Evolutionary conservation across 2,888 invertebrate genomes (phyloP), one percentile per base, ranked within the genome.

Genomic region (Polyploca ridens): DNA sequence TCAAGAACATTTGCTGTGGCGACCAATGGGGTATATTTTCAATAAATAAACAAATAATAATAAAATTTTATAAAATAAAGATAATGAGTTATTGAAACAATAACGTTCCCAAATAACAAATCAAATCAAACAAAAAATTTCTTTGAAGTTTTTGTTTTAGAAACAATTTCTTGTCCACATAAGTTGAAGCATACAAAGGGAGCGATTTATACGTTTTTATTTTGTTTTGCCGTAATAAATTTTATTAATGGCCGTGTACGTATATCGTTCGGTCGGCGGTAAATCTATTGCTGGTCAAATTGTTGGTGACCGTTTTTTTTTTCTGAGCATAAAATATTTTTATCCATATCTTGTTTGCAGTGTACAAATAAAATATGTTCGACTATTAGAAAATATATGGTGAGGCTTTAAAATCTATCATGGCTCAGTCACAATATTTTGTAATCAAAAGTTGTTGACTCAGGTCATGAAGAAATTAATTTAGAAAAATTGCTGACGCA

Each of bases 181-280:
- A n/a, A 54, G 54, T 19, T 3, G 19, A 54, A 54, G 16, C 54
- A 44, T 41, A 61, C 61, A 61, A 61, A 61, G 6, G 61, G 41
- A 61, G 41, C 54, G 27, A 44, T 61, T 61, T 61, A 61, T 44
- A 44, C 19, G 61, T 27, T 61, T 61, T 41, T 61, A 61, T 66
- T 66, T 65, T 63, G 62, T 62, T 64, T 58, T 65, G 33, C 46
- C 63, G 44, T 61, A 66, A 69, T 69, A 67, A 69, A 67, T 67
- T 67, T 69, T 67, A 62, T 67, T 67, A 69, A 69, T 64, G 63
- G 69, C 65, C 58, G n/a, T 62, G 62, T 63, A 62, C 65, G 41
- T 38, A 61, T 61, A 58, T 62, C 62, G 65, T 60, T 67, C 64
- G 61, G 62, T 58, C 41, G 41, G 61, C 63, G 65, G 64, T 64